Base-by-base conservation (phyloP, 2,888 invertebrate genomes). In the Melolontha melolontha region DNA sequence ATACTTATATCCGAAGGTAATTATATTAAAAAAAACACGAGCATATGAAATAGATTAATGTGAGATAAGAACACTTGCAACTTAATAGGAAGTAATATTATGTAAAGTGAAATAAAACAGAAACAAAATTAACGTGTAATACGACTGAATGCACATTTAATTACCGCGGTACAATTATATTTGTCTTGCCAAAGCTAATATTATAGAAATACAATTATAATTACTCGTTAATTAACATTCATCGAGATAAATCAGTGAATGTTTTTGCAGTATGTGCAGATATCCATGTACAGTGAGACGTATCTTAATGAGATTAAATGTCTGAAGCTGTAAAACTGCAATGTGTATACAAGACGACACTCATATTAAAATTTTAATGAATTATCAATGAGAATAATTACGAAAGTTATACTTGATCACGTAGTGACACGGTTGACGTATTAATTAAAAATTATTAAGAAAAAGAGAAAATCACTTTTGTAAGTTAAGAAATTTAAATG, bases 111-210 rank as follows among this genome's bases (percentile, higher is more conserved):
- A 47, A 47, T 62, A 62, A 62, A 47, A 62, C 47, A 16, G 34
- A 29, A 47, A 62, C 34, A 17, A 29, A 62, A 6, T 34, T 62
- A 47, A 22, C 57, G 12, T 27, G 22, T 39, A 10, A 22, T 42
- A 57, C 66, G 59, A 49, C 22, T 51, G 65, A 54, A 65, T 65
- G 65, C 62, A 63, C 54, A 49, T 66, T 66, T 69, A 69, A 66
- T 66, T 62, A 63, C 51, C 34, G 22, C 7, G n/a, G 22, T 42
- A 44, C 59, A 62, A 66, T 65, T 59, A 65, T 64, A 63, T 67
- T 67, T 57, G 68, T 64, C 64, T 57, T 64, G 44, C 34, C 41
- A 54, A 57, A 62, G 66, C 66, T 66, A 69, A 66, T 57, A 40
- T 50, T 42, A 62, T 17, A 62, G 10, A 34, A 14, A 41, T 22